Evolutionary conservation across 2,797 vertebrate species (phyloP).

Genomic region (Heliangelus exortis): DNA sequence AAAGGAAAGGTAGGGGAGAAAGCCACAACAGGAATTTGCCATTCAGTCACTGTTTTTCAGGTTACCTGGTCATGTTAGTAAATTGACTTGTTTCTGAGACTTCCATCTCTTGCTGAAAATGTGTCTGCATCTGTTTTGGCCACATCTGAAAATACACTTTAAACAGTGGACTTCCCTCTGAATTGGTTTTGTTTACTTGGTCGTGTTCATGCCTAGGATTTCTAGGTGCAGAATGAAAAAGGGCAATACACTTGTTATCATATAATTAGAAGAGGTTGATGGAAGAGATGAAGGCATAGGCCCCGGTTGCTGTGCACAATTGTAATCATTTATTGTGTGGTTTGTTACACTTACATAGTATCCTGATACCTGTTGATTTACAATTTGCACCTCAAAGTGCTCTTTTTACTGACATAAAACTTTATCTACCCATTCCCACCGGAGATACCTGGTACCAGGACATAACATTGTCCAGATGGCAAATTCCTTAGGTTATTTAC

Average conservation of each 20-base stretch:
- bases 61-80: background rate
- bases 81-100: constrained; percentile 21
- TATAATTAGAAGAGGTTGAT: background rate
- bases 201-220: background rate
- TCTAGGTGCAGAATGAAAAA: background rate
- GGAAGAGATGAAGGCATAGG: too few species aligned
- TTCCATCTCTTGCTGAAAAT: constrained; percentile 4
- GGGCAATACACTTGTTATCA: background rate
- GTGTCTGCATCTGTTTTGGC: constrained; percentile 23
- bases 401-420: too few species aligned
- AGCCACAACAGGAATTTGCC: background rate
- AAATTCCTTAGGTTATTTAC: too few species aligned
- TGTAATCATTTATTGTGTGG: too few species aligned
- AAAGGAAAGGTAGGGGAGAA: background rate
- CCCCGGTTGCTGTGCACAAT: too few species aligned
- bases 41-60: constrained; percentile 9
- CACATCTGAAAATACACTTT: background rate
- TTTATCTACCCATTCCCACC: too few species aligned
- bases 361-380: too few species aligned
- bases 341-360: too few species aligned
- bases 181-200: constrained; percentile 11
- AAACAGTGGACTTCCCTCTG: background rate
- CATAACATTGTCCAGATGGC: too few species aligned
- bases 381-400: too few species aligned
- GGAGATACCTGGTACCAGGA: too few species aligned